Base-by-base conservation (phyloP, 2,113 vertebrate genomes). In the Bufo gargarizans region DNA sequence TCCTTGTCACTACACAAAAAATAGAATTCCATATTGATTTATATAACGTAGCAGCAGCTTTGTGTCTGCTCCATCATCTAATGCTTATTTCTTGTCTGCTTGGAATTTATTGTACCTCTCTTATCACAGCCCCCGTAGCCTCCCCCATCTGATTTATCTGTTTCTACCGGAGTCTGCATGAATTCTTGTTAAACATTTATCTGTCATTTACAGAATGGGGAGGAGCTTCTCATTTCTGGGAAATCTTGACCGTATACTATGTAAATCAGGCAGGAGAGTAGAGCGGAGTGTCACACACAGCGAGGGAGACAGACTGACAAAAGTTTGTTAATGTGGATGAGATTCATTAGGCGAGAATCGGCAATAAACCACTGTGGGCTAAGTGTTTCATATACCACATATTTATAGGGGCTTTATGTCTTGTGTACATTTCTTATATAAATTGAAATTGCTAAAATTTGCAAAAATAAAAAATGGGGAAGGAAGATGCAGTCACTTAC, bases 121-220 rank as follows among this genome's bases (percentile, higher is more conserved):
- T 84, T 84, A 88, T 88, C 72, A 84, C 72, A 88, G 81, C n/a
- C 76, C 83, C 58, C 69, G 43, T 47, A 49, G 71, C 80, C 80
- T 82, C 81, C 56, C 71, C 59, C 74, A 45, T 16, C 71, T 88
- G 87, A 88, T 84, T 88, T 77, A 88, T 88, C 72, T 77, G 69
- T 82, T 88, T 77, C 87, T 78, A 88, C 81, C 59, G 72, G 81
- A 88, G 81, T 77, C 87, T 84, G 87, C 87, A 88, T 88, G 87
- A 78, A 88, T 84, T 88, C 87, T 88, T 88, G 87, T 88, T 88
- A 88, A 88, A 88, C 87, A 88, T 88, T 88, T 88, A 88, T 88
- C 87, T 88, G 87, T 77, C 87, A 88, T 88, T 88, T 88, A 88
- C 87, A 88, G 87, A 88, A 88, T 84, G 10, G 72, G 87, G 87